A percentile compares a stretch with the other conserved stretches of the same genome.
These are phyloP conservation scores for Meles meles DNA, from an alignment of 2,113 vertebrate genomes.

Conservation along the genomic window DNA sequence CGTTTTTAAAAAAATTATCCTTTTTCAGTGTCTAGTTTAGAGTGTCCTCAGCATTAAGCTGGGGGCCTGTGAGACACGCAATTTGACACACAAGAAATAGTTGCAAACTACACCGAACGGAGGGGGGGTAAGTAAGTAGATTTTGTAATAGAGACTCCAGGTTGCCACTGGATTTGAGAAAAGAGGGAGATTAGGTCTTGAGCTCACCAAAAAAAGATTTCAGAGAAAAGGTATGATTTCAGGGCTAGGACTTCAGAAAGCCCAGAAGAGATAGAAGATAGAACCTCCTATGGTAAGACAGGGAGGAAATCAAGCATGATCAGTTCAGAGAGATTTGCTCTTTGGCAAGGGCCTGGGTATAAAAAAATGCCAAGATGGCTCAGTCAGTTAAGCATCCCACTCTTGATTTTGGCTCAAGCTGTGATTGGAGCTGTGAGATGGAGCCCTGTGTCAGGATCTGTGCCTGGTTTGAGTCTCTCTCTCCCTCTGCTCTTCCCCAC, in stretches of 20 bases:
- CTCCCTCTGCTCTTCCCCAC: not conserved
- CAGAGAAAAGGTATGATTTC: not conserved
- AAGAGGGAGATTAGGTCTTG: not conserved
- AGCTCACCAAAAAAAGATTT: not conserved
- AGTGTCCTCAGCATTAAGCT: not conserved
- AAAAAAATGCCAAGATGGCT: not conserved
- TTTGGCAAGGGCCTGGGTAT: not conserved
- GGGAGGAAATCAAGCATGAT: not conserved
- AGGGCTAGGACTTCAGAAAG: not conserved
- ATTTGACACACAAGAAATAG: not conserved
- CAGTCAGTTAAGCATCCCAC: not conserved
- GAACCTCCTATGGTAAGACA: not conserved
- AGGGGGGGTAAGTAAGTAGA: not conserved
- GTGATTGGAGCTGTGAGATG: not conserved
- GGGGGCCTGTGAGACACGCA: not conserved
- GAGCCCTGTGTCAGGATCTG: not conserved
- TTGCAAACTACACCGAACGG: not conserved
- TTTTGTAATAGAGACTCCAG: not conserved
- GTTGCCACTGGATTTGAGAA: not conserved
- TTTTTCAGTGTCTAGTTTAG: not conserved
- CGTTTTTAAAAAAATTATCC: not conserved
- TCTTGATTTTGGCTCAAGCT: not conserved
- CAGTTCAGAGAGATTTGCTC: not conserved
- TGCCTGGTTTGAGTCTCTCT: not conserved
- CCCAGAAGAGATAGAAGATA: not conserved